A percentile compares a stretch with the other conserved stretches of the same genome.
These are phyloP conservation scores for Linepithema humile DNA, from an alignment of 1,140 invertebrate genomes.

Conservation along the genomic window DNA sequence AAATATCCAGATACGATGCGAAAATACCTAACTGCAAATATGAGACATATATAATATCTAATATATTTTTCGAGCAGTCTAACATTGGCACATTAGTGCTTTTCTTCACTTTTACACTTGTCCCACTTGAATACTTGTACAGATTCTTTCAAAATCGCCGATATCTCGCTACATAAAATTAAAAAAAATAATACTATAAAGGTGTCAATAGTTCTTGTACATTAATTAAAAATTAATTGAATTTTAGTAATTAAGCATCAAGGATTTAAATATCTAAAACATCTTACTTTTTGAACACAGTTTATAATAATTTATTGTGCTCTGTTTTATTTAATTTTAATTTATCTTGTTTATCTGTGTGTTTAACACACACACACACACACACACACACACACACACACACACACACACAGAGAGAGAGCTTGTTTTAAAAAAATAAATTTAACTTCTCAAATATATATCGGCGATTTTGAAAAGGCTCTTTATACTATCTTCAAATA, in stretches of 20 bases:
- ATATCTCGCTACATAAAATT: neutral
- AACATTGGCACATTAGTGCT: slow-evolving; percentile 46
- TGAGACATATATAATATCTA: neutral
- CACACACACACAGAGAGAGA: too few relatives aligned
- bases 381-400: too few relatives aligned
- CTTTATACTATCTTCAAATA: neutral
- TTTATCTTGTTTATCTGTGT: neutral
- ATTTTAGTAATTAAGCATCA: neutral
- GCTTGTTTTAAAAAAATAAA: too few relatives aligned
- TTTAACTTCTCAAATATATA: neutral
- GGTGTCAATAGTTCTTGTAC: neutral
- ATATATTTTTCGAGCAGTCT: neutral
- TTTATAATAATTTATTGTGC: too few relatives aligned
- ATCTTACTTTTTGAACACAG: neutral
- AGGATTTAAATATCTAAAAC: neutral
- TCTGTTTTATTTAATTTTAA: slow-evolving; percentile 13
- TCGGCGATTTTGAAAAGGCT: neutral
- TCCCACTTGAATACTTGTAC: slow-evolving; percentile 10
- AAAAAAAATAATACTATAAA: neutral
- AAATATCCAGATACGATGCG: neutral
- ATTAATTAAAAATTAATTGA: neutral
- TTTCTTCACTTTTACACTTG: slow-evolving; percentile 34
- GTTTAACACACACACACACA: neutral
- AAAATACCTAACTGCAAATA: neutral
- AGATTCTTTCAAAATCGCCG: slow-evolving; percentile 10